Percentiles rank a stretch among this genome's conserved stretches.
phyloP scores from a whole-genome alignment of 2,113 vertebrate genomes.

The Deroptyus accipitrinus region DNA sequence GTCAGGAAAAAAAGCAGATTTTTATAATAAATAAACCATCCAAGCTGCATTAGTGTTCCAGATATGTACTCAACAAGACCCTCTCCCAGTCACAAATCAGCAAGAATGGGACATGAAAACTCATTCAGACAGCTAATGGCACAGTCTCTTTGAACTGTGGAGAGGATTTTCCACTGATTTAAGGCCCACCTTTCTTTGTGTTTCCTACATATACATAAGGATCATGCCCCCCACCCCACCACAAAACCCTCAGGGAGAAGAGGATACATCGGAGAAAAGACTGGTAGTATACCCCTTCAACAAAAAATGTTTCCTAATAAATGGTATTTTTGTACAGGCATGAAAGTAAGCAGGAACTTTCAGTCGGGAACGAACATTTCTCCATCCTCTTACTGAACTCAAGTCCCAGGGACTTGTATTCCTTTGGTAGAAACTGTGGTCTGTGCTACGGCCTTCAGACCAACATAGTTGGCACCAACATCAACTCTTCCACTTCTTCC shows the following conservation, averaged over 20 bases:
- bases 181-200: conserved; percentile 63
- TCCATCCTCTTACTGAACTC: conserved; percentile 7
- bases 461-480: conserved; percentile 30
- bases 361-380: not conserved
- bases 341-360: conserved; percentile 13
- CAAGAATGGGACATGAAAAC: conserved; percentile 64
- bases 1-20: conserved; percentile 65
- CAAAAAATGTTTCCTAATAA: conserved; percentile 14
- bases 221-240: not conserved
- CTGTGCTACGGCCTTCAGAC: conserved; percentile 15
- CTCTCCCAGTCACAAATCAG: conserved; percentile 64
- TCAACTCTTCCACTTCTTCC: not conserved
- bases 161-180: conserved; percentile 68
- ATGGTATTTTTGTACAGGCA: conserved; percentile 9
- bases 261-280: not conserved
- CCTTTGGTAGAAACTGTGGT: conserved; percentile 72
- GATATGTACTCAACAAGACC: conserved; percentile 52
- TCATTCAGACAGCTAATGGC: conserved; percentile 61
- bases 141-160: conserved; percentile 56
- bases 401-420: conserved; percentile 27
- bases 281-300: not conserved
- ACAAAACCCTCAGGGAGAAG: not conserved
- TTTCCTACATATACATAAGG: conserved; percentile 38
- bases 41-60: conserved; percentile 72
- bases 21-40: conserved; percentile 61